Base-by-base conservation (phyloP, 2,113 vertebrate species). In the Rhombomys opimus region DNA sequence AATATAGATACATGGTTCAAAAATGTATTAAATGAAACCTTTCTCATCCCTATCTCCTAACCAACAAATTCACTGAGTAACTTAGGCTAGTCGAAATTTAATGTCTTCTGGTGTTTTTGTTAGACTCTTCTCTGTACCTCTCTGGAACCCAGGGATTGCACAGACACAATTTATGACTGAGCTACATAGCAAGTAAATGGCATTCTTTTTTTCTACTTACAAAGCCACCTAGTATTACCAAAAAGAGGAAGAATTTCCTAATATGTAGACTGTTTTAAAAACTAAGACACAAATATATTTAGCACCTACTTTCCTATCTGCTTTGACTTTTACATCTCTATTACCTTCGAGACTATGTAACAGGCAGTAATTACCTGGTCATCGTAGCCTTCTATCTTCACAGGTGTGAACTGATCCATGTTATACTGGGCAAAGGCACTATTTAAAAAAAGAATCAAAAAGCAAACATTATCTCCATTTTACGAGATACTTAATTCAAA, bases 401-500 rank as follows among this genome's bases (percentile, higher is more conserved):
- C 99, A 0, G 99, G 98, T 10, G 99, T 99, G 98, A 99, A 99
- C 98, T 99, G 99, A 98, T 99, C 99, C 99, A 99, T 99, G 98
- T 99, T 99, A 97, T 99, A 99, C 97, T 99, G 99, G 96, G 99
- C 99, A 99, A 99, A 99, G 17, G 99, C 99, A 98, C 99, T 99
- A 97, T 94, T 78, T 93, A 78, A 87, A 90, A 67, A 87, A 73
- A 94, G 93, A 92, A 93, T 87, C 65, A 25, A 97, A 93, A 50
- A 52, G 50, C 68, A 84, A 93, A 54, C 50, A 70, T 20, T 77
- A 82, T 89, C 22, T 96, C 72, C 35, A 77, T 67, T 93, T 89
- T 88, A 86, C 8, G 77, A 94, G 38, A 13, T 92, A 38, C 63
- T 65, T 14, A 89, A 54, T 46, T 14, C 75, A 73, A 76, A 96